Conservation (phyloP, 2,888 invertebrate genomes). For the Urechis unicinctus region DNA sequence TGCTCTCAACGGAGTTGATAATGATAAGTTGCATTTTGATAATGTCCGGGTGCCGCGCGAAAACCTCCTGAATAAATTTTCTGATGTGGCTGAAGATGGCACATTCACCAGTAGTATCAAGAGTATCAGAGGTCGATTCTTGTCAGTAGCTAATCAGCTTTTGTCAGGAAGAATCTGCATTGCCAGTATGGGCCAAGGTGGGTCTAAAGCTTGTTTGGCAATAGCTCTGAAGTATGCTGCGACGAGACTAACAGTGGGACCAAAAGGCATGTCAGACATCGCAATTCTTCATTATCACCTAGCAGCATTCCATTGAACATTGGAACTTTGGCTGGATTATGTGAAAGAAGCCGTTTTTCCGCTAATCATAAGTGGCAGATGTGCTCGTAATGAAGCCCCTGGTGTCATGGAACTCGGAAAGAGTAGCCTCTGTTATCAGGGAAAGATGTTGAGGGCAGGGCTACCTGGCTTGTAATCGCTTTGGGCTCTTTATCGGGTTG, state of each 20-base stretch:
- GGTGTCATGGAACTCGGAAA: conserved; percentile 22
- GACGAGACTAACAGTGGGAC: conserved; percentile 27
- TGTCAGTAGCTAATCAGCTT: conserved; percentile 29
- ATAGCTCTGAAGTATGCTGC: conserved; percentile 26
- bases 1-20: conserved; percentile 29
- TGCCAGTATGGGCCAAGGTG: conserved; percentile 23
- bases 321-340: conserved; percentile 27
- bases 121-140: conserved; percentile 22
- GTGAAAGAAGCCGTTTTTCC: conserved; percentile 25
- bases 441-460: conserved; percentile 31
- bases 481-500: conserved; percentile 24
- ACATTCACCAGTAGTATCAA: conserved; percentile 23
- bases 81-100: conserved; percentile 24
- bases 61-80: conserved; percentile 23
- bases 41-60: conserved; percentile 25
- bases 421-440: conserved; percentile 19
- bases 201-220: conserved; percentile 18
- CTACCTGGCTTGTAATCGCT: conserved; percentile 26
- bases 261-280: conserved; percentile 23
- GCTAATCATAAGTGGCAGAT: conserved; percentile 23
- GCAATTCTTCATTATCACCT: conserved; percentile 27
- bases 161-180: conserved; percentile 29
- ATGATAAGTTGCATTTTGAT: conserved; percentile 25
- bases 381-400: conserved; percentile 30
- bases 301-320: conserved; percentile 24